Percentiles rank a stretch among this genome's conserved stretches.
Evolutionary conservation across 2,888 invertebrate genomes (phyloP).

Genomic region (Diaphora mendica): DNA sequence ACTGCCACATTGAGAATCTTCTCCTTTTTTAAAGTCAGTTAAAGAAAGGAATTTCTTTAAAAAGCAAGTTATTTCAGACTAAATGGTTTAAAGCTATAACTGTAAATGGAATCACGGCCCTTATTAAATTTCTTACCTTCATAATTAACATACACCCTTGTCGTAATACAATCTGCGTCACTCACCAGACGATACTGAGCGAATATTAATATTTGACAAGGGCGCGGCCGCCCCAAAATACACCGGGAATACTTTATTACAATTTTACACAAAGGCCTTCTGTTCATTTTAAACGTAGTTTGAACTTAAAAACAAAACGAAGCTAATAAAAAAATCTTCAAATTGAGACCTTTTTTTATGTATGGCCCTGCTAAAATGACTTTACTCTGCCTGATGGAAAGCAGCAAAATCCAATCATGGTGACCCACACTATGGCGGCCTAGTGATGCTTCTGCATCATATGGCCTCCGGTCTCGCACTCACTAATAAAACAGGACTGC

Average conservation of each 20-base stretch:
- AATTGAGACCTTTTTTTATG: not conserved
- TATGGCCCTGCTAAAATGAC: no score
- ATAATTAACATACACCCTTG: not conserved
- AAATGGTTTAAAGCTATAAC: not conserved
- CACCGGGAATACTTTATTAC: not conserved
- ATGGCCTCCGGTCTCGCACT: no score
- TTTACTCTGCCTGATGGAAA: no score
- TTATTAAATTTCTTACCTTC: not conserved
- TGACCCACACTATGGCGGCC: no score
- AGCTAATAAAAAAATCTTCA: not conserved
- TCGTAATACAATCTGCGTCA: not conserved
- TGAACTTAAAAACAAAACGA: not conserved
- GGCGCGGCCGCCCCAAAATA: conserved; percentile 4
- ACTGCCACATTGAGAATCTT: no score
- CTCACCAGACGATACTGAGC: not conserved
- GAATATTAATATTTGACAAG: conserved; percentile 7
- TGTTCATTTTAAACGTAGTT: not conserved
- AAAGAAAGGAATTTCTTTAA: no score
- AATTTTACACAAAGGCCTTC: not conserved
- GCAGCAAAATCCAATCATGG: no score
- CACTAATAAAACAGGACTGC: no score
- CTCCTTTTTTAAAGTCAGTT: no score
- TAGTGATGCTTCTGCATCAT: no score
- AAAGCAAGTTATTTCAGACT: not conserved
- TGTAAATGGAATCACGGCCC: not conserved